Conservation (phyloP, 1,140 invertebrate species). For the Macrostomum lignano region DNA sequence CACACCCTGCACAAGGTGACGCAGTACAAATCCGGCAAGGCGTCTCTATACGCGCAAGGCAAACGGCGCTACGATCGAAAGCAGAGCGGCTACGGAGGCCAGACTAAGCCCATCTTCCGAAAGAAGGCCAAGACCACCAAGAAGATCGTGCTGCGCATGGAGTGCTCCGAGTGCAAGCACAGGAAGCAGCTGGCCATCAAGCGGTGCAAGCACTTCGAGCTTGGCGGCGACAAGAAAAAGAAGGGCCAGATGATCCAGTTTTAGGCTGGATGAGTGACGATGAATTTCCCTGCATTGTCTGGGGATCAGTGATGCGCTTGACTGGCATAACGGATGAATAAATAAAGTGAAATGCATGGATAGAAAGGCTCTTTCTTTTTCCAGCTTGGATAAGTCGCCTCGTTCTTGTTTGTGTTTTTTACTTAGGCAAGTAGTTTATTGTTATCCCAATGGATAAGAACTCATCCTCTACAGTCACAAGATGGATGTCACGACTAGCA, state of each 20-base stretch:
- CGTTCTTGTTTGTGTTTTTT: too few relatives aligned
- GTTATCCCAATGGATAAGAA: too few relatives aligned
- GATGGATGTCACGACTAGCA: too few relatives aligned
- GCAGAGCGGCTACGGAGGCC: conserved; percentile 68
- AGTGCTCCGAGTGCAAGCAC: conserved; percentile 89
- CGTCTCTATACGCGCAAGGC: conserved; percentile 35
- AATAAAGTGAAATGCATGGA: too few relatives aligned
- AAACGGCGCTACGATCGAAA: conserved; percentile 9
- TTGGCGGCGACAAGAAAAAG: conserved; percentile 93
- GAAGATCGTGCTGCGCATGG: conserved; percentile 95
- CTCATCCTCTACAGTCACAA: too few relatives aligned
- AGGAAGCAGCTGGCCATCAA: conserved; percentile 85
- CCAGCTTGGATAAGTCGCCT: too few relatives aligned
- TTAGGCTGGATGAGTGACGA: too few relatives aligned
- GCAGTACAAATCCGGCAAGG: conserved; percentile 97
- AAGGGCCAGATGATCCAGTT: conserved; percentile 88
- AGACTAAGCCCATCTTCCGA: conserved; percentile 97
- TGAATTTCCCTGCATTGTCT: too few relatives aligned
- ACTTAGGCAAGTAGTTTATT: too few relatives aligned
- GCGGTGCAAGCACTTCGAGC: conserved; percentile 95
- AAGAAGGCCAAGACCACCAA: conserved; percentile 99
- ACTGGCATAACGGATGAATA: too few relatives aligned
- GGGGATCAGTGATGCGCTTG: too few relatives aligned
- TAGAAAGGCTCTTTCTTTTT: too few relatives aligned
- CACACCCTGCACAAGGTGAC: conserved; percentile 95